Base-by-base conservation (phyloP, 2,797 vertebrate species). In the Danio kyathit region DNA sequence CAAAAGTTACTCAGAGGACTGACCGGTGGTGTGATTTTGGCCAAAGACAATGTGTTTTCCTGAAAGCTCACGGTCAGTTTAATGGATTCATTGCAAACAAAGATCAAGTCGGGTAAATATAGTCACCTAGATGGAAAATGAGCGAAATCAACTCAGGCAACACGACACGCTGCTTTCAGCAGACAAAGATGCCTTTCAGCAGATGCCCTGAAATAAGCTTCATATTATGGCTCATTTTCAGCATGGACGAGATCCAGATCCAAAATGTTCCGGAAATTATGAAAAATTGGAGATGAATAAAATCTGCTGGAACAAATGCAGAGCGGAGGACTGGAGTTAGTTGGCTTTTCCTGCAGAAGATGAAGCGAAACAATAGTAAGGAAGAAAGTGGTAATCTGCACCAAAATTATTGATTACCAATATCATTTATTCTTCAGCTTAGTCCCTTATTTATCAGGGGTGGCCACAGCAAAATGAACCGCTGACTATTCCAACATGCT, bases 261-360 rank as follows among this genome's bases (percentile, higher is more conserved):
- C 61, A 59, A 63, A 76, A 52, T 74, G 67, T 76, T 74, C 66
- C 69, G 81, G 81, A 87, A 86, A 85, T 87, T n/a, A 83, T 83
- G 29, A 48, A 79, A 79, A 88, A 52, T 85, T 83, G 78, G 64
- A 56, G 71, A 64, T 77, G 64, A 88, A 81, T 77, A 17, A 79
- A 80, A 86, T 75, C 51, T 61, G 51, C 64, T 60, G 44, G 44
- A 79, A 85, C 60, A 60, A 29, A 19, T 8, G 10, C 21, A 56
- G 40, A 19, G 17, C 12, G 72, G 13, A 61, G 59, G 29, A 21
- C 41, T 29, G 56, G 14, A 9, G 19, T 49, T 67, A 12, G 13
- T 49, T 16, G 5, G 2, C 7, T 60, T 48, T 14, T 46, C n/a
- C 41, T 9, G 17, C 17, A 21, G 10, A 6, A 16, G 29, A 65